Conservation (phyloP, 2,797 vertebrate genomes). For the Lateolabrax maculatus region DNA sequence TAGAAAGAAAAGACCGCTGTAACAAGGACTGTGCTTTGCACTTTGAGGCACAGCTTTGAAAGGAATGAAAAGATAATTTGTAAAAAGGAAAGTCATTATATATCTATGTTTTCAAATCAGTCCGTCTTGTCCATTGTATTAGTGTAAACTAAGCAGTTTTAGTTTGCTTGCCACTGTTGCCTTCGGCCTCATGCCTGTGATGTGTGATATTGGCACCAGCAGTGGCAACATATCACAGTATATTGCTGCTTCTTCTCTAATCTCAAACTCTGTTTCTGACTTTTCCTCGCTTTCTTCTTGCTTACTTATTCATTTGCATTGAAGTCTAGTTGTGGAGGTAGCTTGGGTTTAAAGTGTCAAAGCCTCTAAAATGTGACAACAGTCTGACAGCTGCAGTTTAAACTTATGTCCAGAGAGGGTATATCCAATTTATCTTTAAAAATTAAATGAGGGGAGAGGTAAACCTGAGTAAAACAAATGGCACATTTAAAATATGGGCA, state of each 20-base stretch:
- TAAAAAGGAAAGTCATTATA: constrained; percentile 33
- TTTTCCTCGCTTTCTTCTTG: constrained; percentile 13
- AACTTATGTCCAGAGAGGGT: constrained; percentile 24
- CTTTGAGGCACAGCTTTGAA: constrained; percentile 31
- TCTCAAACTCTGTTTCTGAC: constrained; percentile 4
- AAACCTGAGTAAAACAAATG: constrained; percentile 5
- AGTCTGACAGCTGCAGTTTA: constrained; percentile 12
- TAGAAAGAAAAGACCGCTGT: background rate
- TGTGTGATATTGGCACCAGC: constrained; percentile 48
- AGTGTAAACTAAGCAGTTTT: constrained; percentile 36
- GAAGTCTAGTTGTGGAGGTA: constrained; percentile 23
- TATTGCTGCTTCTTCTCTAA: constrained; percentile 35
- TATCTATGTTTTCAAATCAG: constrained; percentile 36
- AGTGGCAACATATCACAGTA: constrained; percentile 57
- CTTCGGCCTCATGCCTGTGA: constrained; percentile 71
- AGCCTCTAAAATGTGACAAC: background rate
- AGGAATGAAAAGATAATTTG: constrained; percentile 6
- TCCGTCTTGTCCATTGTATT: constrained; percentile 29
- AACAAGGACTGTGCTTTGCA: constrained; percentile 42
- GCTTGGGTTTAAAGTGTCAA: constrained; percentile 23
- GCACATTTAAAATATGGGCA: constrained; percentile 34
- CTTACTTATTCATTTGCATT: constrained; percentile 33
- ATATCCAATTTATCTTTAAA: background rate
- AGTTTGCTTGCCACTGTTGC: constrained; percentile 64
- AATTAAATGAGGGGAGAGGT: background rate